Conservation (phyloP, 2,888 invertebrate genomes). For the Biston betularia region DNA sequence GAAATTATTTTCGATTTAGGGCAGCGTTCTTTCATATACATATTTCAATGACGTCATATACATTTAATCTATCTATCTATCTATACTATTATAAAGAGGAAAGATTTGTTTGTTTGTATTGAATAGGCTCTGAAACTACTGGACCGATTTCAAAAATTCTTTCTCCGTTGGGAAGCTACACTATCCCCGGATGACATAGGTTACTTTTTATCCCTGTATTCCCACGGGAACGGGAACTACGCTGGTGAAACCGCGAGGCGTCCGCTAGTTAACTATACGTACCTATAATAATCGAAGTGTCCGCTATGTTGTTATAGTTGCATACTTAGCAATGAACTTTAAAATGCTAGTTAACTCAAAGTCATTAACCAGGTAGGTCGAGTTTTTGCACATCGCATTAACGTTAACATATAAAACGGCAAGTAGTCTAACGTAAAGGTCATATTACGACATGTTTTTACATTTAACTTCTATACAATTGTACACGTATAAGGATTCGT, state of each 20-base stretch:
- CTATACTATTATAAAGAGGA: too few species aligned
- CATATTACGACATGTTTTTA: not conserved
- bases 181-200: too few species aligned
- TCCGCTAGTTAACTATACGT: too few species aligned
- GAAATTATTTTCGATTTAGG: constrained; percentile 13
- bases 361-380: constrained; percentile 17
- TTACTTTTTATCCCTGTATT: too few species aligned
- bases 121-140: too few species aligned
- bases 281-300: constrained; percentile 3
- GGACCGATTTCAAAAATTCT: too few species aligned
- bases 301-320: constrained; percentile 12
- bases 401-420: constrained; percentile 24
- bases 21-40: constrained; percentile 12
- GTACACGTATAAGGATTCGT: too few species aligned
- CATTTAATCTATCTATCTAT: too few species aligned
- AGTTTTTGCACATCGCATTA: constrained; percentile 33
- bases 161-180: too few species aligned
- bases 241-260: too few species aligned
- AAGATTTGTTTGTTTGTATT: too few species aligned
- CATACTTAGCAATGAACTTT: constrained; percentile 22
- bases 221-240: too few species aligned
- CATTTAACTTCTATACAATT: not conserved
- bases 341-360: constrained; percentile 16
- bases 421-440: constrained; percentile 27
- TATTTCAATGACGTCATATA: not conserved